These are phyloP conservation scores for Sminthurinus aureus DNA, from an alignment of 2,888 invertebrate genomes.

Conservation along the genomic window DNA sequence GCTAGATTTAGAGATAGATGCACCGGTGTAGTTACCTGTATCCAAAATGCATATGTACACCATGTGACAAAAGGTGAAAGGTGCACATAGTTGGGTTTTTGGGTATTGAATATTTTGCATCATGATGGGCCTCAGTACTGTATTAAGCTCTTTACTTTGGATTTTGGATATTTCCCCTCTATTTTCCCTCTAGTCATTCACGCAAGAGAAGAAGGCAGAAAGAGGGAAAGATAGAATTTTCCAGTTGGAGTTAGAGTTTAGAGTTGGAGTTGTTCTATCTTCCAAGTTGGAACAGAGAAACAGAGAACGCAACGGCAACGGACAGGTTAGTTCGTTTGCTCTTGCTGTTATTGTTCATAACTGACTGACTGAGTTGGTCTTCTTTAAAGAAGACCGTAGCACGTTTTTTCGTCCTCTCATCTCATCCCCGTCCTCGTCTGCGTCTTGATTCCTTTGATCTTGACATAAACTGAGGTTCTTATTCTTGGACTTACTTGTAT, in stretches of 20 bases:
- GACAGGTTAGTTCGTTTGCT: slow-evolving; percentile 33
- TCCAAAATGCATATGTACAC: background rate
- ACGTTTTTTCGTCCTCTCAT: slow-evolving; percentile 14
- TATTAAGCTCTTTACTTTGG: background rate
- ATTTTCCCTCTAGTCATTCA: too few species aligned
- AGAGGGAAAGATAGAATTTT: slow-evolving; percentile 20
- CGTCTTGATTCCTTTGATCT: background rate
- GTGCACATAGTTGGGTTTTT: slow-evolving; percentile 24
- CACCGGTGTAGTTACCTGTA: background rate
- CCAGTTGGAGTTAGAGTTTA: too few species aligned
- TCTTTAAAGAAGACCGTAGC: slow-evolving; percentile 19
- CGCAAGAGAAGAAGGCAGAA: slow-evolving; percentile 29
- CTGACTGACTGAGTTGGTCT: background rate
- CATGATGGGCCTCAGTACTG: too few species aligned
- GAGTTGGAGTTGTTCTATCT: slow-evolving; percentile 30
- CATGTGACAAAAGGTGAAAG: slow-evolving; percentile 24
- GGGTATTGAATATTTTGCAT: slow-evolving; percentile 35
- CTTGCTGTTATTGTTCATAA: slow-evolving; percentile 12
- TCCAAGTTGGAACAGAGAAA: too few species aligned
- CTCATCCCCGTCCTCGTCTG: background rate
- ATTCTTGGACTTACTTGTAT: background rate
- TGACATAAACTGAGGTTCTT: slow-evolving; percentile 25
- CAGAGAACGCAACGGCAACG: slow-evolving; percentile 19
- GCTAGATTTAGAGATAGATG: background rate
- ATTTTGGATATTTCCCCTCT: slow-evolving; percentile 30